Conservation (phyloP, 2,113 vertebrate species). For the Alligator mississippiensis region DNA sequence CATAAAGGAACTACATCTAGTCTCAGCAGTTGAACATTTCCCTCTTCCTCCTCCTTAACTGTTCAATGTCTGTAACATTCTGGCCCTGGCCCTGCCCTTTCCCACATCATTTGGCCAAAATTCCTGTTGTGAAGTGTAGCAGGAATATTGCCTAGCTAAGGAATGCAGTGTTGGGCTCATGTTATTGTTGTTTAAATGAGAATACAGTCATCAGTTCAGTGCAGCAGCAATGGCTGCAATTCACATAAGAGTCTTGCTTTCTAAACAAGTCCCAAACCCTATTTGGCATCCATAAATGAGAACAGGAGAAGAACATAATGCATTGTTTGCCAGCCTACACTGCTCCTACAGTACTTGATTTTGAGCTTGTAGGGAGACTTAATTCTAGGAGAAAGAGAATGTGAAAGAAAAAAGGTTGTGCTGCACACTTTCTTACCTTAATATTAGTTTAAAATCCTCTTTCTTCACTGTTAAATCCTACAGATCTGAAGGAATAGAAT, state of each 20-base stretch:
- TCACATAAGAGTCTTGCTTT: neutral
- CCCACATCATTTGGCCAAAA: neutral
- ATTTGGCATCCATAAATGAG: neutral
- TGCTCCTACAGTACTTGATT: neutral
- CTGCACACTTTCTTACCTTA: neutral
- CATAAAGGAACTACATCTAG: slow-evolving; percentile 18
- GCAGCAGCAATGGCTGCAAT: neutral
- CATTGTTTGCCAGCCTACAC: neutral
- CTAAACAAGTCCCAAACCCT: neutral
- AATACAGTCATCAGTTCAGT: neutral
- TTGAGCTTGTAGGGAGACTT: neutral
- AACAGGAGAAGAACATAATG: neutral
- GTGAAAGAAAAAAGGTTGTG: neutral
- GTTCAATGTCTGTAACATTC: neutral
- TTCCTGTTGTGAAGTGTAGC: neutral
- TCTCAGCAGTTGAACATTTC: neutral
- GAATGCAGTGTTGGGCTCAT: neutral
- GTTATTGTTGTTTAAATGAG: neutral
- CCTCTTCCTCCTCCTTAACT: neutral
- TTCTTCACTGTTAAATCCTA: neutral
- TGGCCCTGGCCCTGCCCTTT: neutral
- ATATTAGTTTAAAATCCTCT: neutral
- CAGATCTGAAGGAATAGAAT: neutral
- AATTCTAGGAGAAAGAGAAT: neutral
- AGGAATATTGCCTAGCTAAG: neutral